Evolutionary conservation across 2,113 vertebrate species (phyloP), one percentile per base, ranked within the genome.

Genomic region (Axis porcinus): DNA sequence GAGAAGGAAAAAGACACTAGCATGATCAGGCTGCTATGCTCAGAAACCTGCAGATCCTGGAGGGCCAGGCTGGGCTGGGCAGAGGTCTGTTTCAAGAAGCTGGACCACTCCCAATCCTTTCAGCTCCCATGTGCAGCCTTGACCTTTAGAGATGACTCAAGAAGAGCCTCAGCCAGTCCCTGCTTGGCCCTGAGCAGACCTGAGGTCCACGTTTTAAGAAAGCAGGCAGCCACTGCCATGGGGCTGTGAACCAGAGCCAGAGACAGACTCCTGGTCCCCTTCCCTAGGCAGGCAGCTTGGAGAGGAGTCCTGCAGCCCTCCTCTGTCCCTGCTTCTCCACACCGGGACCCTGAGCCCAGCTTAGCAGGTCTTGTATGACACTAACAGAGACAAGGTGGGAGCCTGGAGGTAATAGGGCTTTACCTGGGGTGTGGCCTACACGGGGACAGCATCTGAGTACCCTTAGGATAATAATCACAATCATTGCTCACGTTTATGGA

Each of bases 141-240:
- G 11, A 62, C 8, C 28, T 50, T 50, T 16, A 19, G 83, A 40
- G 36, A 81, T 45, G 33, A 45, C 57, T 90, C 58, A 36, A 30
- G 11, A 54, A 70, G n/a, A 60, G n/a, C 67, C 52, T 52, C 78
- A 21, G 67, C 45, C 14, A 36, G n/a, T 14, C 23, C 7, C 45
- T 45, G 7, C 16, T 7, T 64, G 40, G 36, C 87, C 87, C 58
- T 5, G 47, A 91, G 76, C 55, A 54, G 78, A 60, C 10, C 43
- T 17, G 12, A 86, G 79, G 9, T 82, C 67, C 82, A 25, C 1
- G 21, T n/a, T n/a, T n/a, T 23, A 25, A 43, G n/a, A 36, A 70
- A 50, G 30, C 36, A 21, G 50, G 12, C n/a, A 70, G 28, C 33
- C 27, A 15, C 55, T 0, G 0, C 30, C 13, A 0, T 1, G 43